phyloP scores from a whole-genome alignment of 2,797 vertebrate species.

The Pelochelys cantorii region DNA sequence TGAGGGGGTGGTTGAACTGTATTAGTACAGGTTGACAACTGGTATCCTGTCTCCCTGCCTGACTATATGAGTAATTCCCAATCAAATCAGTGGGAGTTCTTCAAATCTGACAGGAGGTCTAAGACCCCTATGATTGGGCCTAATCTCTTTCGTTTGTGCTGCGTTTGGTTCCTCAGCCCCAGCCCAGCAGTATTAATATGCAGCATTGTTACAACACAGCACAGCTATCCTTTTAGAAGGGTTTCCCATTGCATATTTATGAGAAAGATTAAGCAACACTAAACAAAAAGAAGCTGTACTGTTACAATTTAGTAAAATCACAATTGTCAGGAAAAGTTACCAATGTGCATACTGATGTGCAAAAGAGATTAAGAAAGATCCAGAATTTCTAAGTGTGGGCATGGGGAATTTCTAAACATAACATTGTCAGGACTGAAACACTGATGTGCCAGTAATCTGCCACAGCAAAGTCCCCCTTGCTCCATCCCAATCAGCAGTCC shows the following conservation, averaged over 20 bases:
- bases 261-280: not conserved
- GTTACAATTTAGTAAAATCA: not conserved
- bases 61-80: not conserved
- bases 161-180: not conserved
- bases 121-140: not conserved
- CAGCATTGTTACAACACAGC: not conserved
- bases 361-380: not conserved
- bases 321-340: not conserved
- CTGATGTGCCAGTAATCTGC: not conserved
- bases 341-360: not conserved
- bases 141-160: not conserved
- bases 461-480: not conserved
- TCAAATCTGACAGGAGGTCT: not conserved
- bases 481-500: not conserved
- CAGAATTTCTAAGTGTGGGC: not conserved
- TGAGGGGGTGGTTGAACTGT: rapidly evolving
- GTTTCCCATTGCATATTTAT: not conserved
- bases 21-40: not conserved
- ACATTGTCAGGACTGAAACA: not conserved
- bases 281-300: not conserved
- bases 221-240: not conserved
- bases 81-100: rapidly evolving
- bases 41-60: not conserved
- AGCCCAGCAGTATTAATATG: rapidly evolving
- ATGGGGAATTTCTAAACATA: not conserved